Base-by-base conservation (phyloP, 2,113 vertebrate species). In the Dicentrarchus labrax region DNA sequence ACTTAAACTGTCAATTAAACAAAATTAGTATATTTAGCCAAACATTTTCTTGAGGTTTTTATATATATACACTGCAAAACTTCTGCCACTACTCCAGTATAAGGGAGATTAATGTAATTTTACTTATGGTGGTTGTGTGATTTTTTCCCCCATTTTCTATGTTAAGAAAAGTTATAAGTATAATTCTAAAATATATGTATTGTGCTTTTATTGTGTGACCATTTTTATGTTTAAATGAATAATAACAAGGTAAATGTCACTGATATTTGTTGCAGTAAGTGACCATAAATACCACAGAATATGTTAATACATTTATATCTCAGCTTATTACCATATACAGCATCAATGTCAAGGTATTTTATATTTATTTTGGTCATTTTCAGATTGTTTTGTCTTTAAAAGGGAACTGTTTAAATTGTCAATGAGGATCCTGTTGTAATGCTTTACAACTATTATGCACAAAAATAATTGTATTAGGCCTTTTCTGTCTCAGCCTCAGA, bases 1-100 rank as follows among this genome's bases (percentile, higher is more conserved):
- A 66, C 68, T 73, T 30, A 60, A 57, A 67, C 16, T 48, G 54
- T 50, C 73, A 70, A 48, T 15, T 66, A 21, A 67, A 21, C 10
- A 72, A 76, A 73, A 78, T 8, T 45, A 45, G 12, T 57, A 75
- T 69, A 83, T 60, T 7, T 22, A 57, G 1, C n/a, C 13, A 21
- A 30, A 24, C 19, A 24, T 61, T 72, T 54, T 75, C n/a, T 57
- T 17, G 17, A 12, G 45, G 47, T 38, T 84, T 59, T 56, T n/a
- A 60, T 30, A 56, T 39, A 71, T 72, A 38, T n/a, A 67, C n/a
- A 61, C 30, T 1, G 7, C 8, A 53, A 22, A 51, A 62, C 45
- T n/a, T n/a, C 22, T 48, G 10, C 7, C 19, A 17, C 5, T 51
- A 24, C 16, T 62, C 21, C 30, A 17, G 6, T 5, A 39, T 36